These are phyloP conservation scores for Leucophenga varia DNA, from an alignment of 1,140 invertebrate genomes.

Conservation along the genomic window DNA sequence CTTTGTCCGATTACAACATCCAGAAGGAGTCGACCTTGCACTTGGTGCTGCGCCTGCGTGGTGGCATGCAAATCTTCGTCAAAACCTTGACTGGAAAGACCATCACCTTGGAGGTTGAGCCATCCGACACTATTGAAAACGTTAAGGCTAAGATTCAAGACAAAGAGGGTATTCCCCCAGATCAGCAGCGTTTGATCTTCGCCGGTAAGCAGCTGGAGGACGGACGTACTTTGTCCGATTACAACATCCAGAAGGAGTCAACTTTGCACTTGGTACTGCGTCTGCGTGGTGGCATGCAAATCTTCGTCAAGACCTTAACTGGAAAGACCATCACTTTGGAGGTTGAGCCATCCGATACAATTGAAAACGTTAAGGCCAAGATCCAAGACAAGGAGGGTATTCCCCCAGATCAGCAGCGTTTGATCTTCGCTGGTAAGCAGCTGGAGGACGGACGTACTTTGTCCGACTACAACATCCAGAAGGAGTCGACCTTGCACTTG, in stretches of 20 bases:
- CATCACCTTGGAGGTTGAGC: conserved; percentile 74
- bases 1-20: conserved; percentile 79
- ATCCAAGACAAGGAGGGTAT: conserved; percentile 74
- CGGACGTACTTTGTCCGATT: conserved; percentile 65
- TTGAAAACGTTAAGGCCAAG: conserved; percentile 76
- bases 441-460: conserved; percentile 67
- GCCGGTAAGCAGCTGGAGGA: conserved; percentile 75
- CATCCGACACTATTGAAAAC: conserved; percentile 77
- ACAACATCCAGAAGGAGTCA: conserved; percentile 86
- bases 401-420: conserved; percentile 68
- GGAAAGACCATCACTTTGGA: conserved; percentile 75
- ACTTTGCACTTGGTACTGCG: conserved; percentile 83
- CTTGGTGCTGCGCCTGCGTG: conserved; percentile 77
- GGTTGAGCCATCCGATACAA: conserved; percentile 73
- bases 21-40: conserved; percentile 91
- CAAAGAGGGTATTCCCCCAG: conserved; percentile 70
- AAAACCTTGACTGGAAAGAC: conserved; percentile 77
- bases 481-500: conserved; percentile 86
- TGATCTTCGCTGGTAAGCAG: conserved; percentile 73
- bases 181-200: conserved; percentile 71
- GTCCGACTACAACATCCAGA: conserved; percentile 76
- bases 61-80: conserved; percentile 82
- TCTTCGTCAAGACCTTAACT: conserved; percentile 72
- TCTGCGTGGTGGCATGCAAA: conserved; percentile 79
- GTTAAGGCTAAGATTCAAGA: conserved; percentile 80